A percentile compares a stretch with the other conserved stretches of the same genome.
Conservation (phyloP, 2,113 vertebrate species). For the Parus major region DNA sequence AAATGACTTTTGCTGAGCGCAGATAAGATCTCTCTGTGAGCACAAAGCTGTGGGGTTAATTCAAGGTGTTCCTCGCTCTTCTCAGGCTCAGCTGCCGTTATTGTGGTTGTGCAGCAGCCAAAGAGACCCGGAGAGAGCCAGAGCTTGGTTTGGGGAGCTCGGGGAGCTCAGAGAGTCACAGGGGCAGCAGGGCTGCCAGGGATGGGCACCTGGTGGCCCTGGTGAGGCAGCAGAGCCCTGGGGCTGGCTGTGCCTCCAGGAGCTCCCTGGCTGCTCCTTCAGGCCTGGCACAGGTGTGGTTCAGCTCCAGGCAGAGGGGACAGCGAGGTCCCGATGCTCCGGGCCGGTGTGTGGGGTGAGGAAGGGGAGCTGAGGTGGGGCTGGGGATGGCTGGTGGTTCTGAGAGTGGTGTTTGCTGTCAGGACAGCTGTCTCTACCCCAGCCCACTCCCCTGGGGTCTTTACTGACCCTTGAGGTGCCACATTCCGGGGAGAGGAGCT, state of each 20-base stretch:
- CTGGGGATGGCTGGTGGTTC: not conserved
- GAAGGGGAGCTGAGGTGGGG: not conserved
- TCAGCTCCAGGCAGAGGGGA: not conserved
- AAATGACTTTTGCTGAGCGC: slow-evolving; percentile 1
- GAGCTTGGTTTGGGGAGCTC: not conserved
- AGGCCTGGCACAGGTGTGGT: not conserved
- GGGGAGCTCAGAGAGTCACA: not conserved
- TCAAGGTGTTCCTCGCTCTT: not conserved
- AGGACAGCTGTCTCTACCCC: not conserved
- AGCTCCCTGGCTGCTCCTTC: not conserved
- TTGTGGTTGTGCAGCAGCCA: slow-evolving; percentile 79
- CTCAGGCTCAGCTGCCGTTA: slow-evolving; percentile 77
- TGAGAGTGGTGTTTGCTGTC: not conserved
- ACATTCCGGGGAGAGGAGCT: not conserved
- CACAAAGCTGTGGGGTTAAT: not conserved
- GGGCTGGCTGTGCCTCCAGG: not conserved
- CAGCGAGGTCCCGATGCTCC: not conserved
- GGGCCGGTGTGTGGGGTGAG: not conserved
- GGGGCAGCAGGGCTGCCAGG: not conserved
- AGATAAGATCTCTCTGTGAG: slow-evolving; percentile 48
- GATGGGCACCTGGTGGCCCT: no score
- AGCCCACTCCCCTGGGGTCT: not conserved
- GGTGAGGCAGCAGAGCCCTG: not conserved
- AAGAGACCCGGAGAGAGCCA: slow-evolving; percentile 7
- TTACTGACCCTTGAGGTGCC: not conserved